These are phyloP conservation scores for Epistrophella euchroma DNA, from an alignment of 2,888 invertebrate species.

Conservation along the genomic window DNA sequence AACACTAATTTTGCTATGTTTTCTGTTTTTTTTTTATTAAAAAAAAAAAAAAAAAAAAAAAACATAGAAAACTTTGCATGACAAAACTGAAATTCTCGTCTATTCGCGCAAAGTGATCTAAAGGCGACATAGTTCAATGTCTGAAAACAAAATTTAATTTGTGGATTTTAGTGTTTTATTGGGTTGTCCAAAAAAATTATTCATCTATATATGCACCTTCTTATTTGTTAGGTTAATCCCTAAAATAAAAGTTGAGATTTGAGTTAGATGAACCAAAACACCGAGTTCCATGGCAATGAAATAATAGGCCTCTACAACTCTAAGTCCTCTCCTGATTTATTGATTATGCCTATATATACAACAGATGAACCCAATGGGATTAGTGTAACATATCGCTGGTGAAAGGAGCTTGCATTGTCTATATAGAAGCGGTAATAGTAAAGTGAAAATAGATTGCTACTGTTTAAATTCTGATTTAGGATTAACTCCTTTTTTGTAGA, in stretches of 20 bases:
- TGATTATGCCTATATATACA: conserved; percentile 9
- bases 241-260: neutral
- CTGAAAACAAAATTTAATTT: too few species aligned
- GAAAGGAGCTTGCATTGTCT: conserved; percentile 33
- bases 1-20: too few species aligned
- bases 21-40: too few species aligned
- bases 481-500: conserved; percentile 33
- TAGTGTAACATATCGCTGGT: conserved; percentile 41
- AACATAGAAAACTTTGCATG: too few species aligned
- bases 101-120: too few species aligned
- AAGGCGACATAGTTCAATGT: too few species aligned
- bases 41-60: too few species aligned
- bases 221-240: too few species aligned
- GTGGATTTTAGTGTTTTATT: too few species aligned
- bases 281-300: neutral
- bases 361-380: conserved; percentile 65
- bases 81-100: too few species aligned
- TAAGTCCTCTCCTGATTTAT: neutral
- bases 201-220: too few species aligned
- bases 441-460: conserved; percentile 55
- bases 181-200: too few species aligned
- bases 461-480: conserved; percentile 57
- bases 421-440: conserved; percentile 35
- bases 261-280: neutral
- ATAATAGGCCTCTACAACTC: neutral